Percentiles rank a stretch among this genome's conserved stretches.
Evolutionary conservation across 2,113 vertebrate genomes (phyloP).

Genomic region (Tachuris rubrigastra): DNA sequence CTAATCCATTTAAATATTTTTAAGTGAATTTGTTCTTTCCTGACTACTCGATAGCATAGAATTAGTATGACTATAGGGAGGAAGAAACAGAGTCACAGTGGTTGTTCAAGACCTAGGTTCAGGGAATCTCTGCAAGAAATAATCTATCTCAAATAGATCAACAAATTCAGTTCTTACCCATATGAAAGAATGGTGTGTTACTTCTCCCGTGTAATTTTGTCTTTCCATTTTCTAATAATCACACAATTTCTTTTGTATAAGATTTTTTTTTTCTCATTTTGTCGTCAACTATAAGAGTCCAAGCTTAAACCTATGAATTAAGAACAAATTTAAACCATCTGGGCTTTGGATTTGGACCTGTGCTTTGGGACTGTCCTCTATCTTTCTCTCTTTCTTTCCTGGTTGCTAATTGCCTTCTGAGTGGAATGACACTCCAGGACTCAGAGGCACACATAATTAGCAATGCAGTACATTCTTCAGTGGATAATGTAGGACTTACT

Average conservation of each 20-base stretch:
- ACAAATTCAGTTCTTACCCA: background rate
- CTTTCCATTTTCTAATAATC: background rate
- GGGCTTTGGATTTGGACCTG: background rate
- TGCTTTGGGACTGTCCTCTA: background rate
- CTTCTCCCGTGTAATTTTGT: background rate
- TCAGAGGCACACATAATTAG: background rate
- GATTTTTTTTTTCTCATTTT: background rate
- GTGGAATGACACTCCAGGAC: background rate
- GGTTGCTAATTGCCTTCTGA: background rate
- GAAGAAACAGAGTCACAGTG: background rate
- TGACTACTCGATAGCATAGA: background rate
- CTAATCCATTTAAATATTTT: background rate
- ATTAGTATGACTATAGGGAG: background rate
- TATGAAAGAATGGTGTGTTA: background rate
- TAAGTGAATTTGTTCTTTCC: background rate
- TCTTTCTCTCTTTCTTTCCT: background rate
- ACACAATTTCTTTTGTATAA: background rate
- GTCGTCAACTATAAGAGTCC: background rate
- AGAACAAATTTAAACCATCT: background rate
- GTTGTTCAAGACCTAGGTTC: background rate
- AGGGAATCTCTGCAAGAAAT: background rate
- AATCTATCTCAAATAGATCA: background rate
- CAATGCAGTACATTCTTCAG: background rate
- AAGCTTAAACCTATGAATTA: background rate
- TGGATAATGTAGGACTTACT: rapidly evolving